Evolutionary conservation across 2,797 vertebrate species (phyloP), one percentile per base, ranked within the genome.

Genomic region (Gymnothorax javanicus): DNA sequence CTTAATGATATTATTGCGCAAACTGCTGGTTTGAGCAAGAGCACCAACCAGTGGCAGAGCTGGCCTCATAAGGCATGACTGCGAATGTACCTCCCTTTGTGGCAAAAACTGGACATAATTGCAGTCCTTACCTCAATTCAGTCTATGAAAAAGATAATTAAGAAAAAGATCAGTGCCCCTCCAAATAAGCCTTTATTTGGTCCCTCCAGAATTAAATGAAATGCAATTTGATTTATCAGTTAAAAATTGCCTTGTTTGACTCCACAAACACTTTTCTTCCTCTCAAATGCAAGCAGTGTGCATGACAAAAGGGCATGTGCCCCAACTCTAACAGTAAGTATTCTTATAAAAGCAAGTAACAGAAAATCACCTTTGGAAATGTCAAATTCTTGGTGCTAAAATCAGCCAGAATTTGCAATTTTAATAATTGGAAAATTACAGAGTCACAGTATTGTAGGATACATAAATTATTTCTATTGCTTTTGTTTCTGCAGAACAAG

Each of bases 331-430:
- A 73, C 71, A 27, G 43, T 82, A 43, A 85, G 56, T 82, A 73
- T 87, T 87, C 56, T 85, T 71, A 60, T 85, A 82, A 43, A 58
- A 81, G 43, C 59, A 81, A 69, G 33, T 87, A 33, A 43, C 57
- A 88, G 57, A 60, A 73, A 77, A 85, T 85, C 8, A n/a, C n/a
- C 60, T 75, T 12, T 17, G 71, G 56, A 15, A 25, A n/a, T 75
- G 27, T 81, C 77, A 54, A 7, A 64, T 43, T 64, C 9, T 64
- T 57, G 6, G 85, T 79, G 60, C 64, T 77, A 85, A 20, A 82
- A 81, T 73, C 87, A 85, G 84, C 84, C 77, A 73, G 79, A 88
- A 88, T 83, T 88, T 82, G 87, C 87, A 85, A 71, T 82, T 82
- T 59, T 82, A 88, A 85, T 73, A 71, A 20, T 4, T 85, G 43